Conservation (phyloP, 2,113 vertebrate genomes). For the Sialia sialis region DNA sequence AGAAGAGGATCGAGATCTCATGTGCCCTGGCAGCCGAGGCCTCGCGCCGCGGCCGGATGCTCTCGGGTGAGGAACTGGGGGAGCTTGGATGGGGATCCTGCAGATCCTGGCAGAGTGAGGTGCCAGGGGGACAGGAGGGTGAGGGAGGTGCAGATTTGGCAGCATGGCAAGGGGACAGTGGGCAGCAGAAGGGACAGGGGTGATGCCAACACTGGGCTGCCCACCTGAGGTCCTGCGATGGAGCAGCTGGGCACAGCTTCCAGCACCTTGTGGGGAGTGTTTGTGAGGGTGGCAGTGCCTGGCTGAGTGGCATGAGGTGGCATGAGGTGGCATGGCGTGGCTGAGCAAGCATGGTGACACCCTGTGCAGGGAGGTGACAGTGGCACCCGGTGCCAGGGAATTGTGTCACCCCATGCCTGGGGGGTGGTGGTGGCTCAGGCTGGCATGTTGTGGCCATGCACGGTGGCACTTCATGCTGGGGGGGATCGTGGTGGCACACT, state of each 20-base stretch:
- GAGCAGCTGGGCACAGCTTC: not conserved
- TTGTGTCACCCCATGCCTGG: not conserved
- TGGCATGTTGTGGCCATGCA: not conserved
- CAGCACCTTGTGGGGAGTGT: not conserved
- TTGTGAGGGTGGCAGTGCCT: not conserved
- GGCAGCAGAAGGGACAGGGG: not conserved
- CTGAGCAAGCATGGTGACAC: not conserved
- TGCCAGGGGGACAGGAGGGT: not conserved
- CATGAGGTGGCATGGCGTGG: not conserved
- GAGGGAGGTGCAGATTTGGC: not conserved
- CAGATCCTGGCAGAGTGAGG: fast-evolving
- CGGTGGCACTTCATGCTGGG: not conserved
- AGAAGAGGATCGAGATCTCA: conserved; percentile 96
- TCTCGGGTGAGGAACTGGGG: conserved; percentile 85
- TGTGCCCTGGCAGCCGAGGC: conserved; percentile 93
- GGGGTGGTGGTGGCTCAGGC: fast-evolving
- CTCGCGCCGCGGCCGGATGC: conserved; percentile 90
- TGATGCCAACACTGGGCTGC: not conserved
- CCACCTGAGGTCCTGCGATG: not conserved
- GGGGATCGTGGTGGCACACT: fast-evolving
- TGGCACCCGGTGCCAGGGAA: not conserved
- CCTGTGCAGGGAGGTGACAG: too few species aligned
- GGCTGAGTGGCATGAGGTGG: not conserved
- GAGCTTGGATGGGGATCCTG: fast-evolving
- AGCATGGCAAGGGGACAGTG: not conserved